A percentile compares a stretch with the other conserved stretches of the same genome.
Evolutionary conservation across 2,888 invertebrate species (phyloP).

Genomic region (Drosophila rellima): DNA sequence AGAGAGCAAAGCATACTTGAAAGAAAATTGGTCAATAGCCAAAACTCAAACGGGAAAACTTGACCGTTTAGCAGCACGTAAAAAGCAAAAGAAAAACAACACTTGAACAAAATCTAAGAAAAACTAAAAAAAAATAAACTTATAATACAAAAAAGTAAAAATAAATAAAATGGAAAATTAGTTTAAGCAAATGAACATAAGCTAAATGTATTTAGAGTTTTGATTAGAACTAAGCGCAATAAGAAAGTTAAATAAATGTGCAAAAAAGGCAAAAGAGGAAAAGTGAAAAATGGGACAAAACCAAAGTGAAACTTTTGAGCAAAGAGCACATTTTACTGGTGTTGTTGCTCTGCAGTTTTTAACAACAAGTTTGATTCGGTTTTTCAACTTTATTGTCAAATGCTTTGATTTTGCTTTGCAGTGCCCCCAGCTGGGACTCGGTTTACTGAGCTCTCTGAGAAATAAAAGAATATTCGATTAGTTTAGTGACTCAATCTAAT

Average conservation of each 20-base stretch:
- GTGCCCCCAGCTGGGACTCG: conserved; percentile 4
- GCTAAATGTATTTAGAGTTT: conserved; percentile 80
- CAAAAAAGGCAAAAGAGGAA: conserved; percentile 10
- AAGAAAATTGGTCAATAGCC: conserved; percentile 47
- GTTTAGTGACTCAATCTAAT: conserved; percentile 56
- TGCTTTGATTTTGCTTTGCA: conserved; percentile 37
- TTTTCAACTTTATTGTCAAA: conserved; percentile 6
- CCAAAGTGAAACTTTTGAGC: conserved; percentile 33
- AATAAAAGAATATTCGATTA: conserved; percentile 43
- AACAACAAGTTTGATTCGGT: conserved; percentile 5
- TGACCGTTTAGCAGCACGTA: conserved; percentile 36
- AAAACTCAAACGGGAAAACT: conserved; percentile 33
- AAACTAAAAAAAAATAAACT: conserved; percentile 3
- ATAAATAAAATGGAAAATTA: conserved; percentile 40
- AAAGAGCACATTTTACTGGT: conserved; percentile 45
- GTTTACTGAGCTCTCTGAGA: background rate
- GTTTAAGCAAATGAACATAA: conserved; percentile 64
- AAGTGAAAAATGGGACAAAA: conserved; percentile 11
- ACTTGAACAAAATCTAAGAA: conserved; percentile 27
- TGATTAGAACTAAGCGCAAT: conserved; percentile 64
- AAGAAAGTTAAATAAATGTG: conserved; percentile 48
- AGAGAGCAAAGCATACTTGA: conserved; percentile 29
- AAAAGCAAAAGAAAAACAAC: conserved; percentile 25
- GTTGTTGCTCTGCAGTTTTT: conserved; percentile 26
- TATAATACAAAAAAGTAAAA: conserved; percentile 22